Percentiles rank a stretch among this genome's conserved stretches.
Conservation (phyloP, 2,113 vertebrate species). For the Leiothrix lutea region DNA sequence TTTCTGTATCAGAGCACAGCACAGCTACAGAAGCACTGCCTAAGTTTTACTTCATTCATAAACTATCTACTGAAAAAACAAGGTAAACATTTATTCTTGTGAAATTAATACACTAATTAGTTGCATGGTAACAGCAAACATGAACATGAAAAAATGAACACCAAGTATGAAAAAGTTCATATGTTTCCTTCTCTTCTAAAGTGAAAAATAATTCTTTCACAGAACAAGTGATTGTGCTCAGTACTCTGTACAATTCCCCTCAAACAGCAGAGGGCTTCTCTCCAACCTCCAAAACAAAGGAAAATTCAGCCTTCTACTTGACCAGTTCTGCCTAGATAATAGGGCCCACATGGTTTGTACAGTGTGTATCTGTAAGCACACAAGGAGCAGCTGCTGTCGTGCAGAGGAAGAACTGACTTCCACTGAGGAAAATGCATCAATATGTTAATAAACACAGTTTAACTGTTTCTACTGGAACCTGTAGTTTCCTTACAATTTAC, state of each 20-base stretch:
- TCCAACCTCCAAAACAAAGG: not conserved
- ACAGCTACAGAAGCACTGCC: not conserved
- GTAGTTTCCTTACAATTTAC: not conserved
- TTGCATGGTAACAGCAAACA: not conserved
- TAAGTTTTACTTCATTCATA: not conserved
- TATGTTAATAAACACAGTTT: not conserved
- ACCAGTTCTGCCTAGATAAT: not conserved
- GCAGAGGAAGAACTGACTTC: not conserved
- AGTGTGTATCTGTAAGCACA: accelerated
- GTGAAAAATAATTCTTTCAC: not conserved
- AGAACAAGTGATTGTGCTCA: not conserved
- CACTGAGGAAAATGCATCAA: not conserved
- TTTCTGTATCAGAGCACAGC: not conserved
- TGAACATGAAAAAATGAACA: not conserved
- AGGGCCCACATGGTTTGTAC: not conserved
- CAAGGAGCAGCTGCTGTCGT: not conserved
- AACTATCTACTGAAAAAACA: not conserved
- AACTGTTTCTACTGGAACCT: not conserved
- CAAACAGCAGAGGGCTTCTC: not conserved
- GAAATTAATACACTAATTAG: not conserved
- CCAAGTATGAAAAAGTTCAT: not conserved
- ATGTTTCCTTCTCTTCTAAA: not conserved
- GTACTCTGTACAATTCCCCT: not conserved
- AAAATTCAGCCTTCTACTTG: not conserved
- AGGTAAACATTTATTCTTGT: not conserved